phyloP scores from a whole-genome alignment of 2,888 invertebrate species.

The Eutolmus rufibarbis region DNA sequence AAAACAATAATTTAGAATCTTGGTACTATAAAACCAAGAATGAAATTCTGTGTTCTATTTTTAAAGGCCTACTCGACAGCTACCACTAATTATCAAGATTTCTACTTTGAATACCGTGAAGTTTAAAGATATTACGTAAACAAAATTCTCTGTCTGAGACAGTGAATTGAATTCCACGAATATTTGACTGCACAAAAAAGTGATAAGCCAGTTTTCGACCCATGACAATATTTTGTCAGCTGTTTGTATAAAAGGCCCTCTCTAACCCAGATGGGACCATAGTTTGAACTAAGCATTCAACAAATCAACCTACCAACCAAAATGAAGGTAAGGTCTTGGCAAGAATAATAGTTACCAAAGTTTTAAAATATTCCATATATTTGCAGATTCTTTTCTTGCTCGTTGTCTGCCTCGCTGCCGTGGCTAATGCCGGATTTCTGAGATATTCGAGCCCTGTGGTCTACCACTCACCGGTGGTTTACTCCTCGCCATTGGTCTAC shows the following conservation, averaged over 20 bases:
- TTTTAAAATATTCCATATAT: not conserved
- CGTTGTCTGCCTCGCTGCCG: constrained; percentile 1
- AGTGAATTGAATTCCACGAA: not conserved
- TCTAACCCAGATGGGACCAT: not conserved
- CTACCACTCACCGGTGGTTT: not conserved
- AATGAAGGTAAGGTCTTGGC: not conserved
- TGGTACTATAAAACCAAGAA: not conserved
- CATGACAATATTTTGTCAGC: not conserved
- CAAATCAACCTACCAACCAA: constrained; percentile 1
- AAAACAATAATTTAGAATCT: not conserved
- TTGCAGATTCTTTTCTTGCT: constrained; percentile 12
- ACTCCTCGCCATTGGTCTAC: not conserved
- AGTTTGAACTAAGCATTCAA: not conserved
- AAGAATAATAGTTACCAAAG: not conserved
- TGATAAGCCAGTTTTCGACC: not conserved
- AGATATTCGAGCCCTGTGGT: not conserved
- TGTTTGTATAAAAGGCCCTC: not conserved
- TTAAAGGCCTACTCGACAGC: not conserved
- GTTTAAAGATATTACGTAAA: not conserved
- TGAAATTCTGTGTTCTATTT: not conserved
- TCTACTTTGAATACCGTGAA: not conserved
- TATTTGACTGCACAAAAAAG: not conserved
- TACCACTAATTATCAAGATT: not conserved
- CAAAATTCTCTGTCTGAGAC: not conserved
- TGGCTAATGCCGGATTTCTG: not conserved